phyloP scores from a whole-genome alignment of 2,888 invertebrate genomes.

The Chaitophorus viminalis region DNA sequence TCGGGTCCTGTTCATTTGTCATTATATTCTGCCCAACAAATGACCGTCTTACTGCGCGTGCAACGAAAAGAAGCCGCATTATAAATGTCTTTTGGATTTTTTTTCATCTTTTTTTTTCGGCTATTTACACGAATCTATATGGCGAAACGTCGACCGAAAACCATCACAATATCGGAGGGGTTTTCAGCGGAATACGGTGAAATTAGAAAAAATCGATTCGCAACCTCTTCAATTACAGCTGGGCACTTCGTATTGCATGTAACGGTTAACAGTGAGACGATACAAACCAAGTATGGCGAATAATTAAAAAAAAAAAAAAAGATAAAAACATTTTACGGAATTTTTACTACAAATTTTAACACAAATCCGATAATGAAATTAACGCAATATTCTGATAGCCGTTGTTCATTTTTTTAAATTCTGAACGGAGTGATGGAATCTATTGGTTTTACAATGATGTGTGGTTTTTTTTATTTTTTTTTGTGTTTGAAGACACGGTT shows the following conservation, averaged over 20 bases:
- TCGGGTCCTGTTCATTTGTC: slow-evolving; percentile 35
- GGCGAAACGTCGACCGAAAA: background rate
- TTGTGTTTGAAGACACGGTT: no score
- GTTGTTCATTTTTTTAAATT: no score
- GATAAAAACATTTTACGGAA: no score
- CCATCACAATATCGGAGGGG: background rate
- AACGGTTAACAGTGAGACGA: no score
- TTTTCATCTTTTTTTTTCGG: background rate
- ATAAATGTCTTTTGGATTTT: slow-evolving; percentile 13
- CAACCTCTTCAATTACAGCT: background rate
- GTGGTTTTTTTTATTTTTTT: no score
- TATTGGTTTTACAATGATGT: no score
- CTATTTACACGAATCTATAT: slow-evolving; percentile 15
- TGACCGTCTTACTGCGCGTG: background rate
- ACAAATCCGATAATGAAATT: no score
- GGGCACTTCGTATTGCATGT: background rate
- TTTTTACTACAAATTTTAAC: no score
- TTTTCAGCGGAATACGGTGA: background rate
- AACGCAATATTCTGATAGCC: no score
- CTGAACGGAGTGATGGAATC: no score
- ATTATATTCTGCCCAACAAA: slow-evolving; percentile 46
- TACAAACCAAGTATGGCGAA: no score
- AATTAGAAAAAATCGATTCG: background rate
- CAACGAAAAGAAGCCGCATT: slow-evolving; percentile 18
- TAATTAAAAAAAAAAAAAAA: no score